Percentiles rank a stretch among this genome's conserved stretches.
Evolutionary conservation across 1,140 invertebrate species (phyloP).

Genomic region (Aphelinus certus): DNA sequence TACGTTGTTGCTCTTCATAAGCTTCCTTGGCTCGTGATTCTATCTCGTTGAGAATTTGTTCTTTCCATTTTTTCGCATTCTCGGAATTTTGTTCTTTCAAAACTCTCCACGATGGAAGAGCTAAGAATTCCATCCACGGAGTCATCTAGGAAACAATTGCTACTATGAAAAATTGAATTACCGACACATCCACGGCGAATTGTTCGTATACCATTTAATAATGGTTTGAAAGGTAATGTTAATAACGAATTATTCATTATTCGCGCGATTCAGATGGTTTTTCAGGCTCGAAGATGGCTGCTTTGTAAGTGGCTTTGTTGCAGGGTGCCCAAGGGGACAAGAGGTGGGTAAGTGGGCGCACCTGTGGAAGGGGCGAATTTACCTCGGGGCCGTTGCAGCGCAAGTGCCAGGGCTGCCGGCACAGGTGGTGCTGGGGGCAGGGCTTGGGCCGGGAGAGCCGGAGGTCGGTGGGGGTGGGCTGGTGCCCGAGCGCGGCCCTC

Average conservation of each 20-base stretch:
- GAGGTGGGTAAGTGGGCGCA: no score
- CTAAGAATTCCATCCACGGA: constrained; percentile 43
- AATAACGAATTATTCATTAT: no score
- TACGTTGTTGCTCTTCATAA: constrained; percentile 26
- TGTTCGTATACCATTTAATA: no score
- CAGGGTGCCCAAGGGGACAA: no score
- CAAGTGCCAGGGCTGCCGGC: no score
- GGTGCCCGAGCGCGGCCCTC: constrained; percentile 3
- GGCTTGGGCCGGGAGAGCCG: constrained; percentile 29
- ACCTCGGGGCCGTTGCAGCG: no score
- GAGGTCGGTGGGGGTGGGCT: constrained; percentile 25
- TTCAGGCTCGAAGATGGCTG: no score
- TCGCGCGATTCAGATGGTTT: no score
- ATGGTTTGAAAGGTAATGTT: no score
- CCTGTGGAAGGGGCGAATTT: no score
- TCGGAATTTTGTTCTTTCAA: constrained; percentile 43
- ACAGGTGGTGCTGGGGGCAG: no score
- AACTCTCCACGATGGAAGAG: constrained; percentile 42
- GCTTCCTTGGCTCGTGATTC: constrained; percentile 45
- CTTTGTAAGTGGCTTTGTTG: no score
- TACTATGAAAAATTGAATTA: constrained; percentile 24
- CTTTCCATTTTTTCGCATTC: constrained; percentile 41
- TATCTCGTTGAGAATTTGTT: constrained; percentile 36
- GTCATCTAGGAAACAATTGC: constrained; percentile 7
- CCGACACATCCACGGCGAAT: background rate